phyloP scores from a whole-genome alignment of 2,797 vertebrate species.

The Silurus aristotelis region DNA sequence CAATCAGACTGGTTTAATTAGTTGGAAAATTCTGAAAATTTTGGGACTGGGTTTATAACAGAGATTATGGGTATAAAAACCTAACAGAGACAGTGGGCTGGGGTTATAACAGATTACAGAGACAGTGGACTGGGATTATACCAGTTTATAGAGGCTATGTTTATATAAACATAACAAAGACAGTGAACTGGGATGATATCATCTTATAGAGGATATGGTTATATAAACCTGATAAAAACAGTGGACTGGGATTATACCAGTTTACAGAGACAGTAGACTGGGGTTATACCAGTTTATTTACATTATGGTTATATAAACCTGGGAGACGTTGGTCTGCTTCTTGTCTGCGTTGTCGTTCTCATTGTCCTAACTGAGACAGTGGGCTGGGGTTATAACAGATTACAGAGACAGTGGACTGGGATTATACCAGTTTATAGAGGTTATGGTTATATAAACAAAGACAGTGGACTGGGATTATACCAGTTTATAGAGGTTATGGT shows the following conservation, averaged over 20 bases:
- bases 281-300: background rate
- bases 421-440: background rate
- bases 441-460: background rate
- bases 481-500: background rate
- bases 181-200: background rate
- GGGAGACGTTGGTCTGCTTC: constrained; percentile 74
- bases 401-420: background rate
- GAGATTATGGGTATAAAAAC: background rate
- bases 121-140: background rate
- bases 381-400: background rate
- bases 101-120: background rate
- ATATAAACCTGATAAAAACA: background rate
- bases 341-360: constrained; percentile 80
- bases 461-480: background rate
- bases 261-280: background rate
- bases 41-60: too few relatives aligned
- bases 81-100: background rate
- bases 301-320: constrained; percentile 68
- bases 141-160: background rate
- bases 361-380: too few relatives aligned
- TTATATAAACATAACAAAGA: background rate
- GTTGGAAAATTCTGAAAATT: background rate
- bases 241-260: background rate
- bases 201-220: background rate
- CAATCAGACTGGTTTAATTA: background rate